A percentile compares a stretch with the other conserved stretches of the same genome.
Evolutionary conservation across 1,140 invertebrate genomes (phyloP).

Genomic region (Drosophila pseudoobscura): DNA sequence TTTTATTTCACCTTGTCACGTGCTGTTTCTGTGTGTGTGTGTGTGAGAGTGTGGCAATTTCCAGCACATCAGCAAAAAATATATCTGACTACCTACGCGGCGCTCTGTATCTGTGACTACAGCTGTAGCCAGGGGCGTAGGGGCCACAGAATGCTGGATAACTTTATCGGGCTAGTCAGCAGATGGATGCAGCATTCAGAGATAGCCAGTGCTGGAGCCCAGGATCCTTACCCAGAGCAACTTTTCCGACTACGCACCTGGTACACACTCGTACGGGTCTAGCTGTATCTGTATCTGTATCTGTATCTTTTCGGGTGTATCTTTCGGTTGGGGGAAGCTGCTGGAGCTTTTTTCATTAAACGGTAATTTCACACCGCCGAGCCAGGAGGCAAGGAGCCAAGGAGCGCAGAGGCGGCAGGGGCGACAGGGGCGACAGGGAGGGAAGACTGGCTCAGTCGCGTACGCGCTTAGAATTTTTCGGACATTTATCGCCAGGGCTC

Average conservation of each 20-base stretch:
- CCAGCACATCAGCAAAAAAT: slow-evolving; percentile 70
- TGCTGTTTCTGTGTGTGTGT: slow-evolving; percentile 51
- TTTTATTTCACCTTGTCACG: slow-evolving; percentile 80
- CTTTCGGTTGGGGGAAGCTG: slow-evolving; percentile 19
- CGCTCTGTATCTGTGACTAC: slow-evolving; percentile 20
- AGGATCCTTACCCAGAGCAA: not conserved
- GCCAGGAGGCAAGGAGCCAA: slow-evolving; percentile 13
- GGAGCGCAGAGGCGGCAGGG: not conserved
- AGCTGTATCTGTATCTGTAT: slow-evolving; percentile 28
- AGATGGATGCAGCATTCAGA: slow-evolving; percentile 1
- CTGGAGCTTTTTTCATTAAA: slow-evolving; percentile 71
- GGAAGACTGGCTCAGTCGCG: slow-evolving; percentile 14
- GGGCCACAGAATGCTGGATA: slow-evolving; percentile 33
- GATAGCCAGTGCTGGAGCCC: slow-evolving; percentile 10
- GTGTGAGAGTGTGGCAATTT: slow-evolving; percentile 71
- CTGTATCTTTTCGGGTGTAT: slow-evolving; percentile 19
- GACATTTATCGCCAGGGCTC: slow-evolving; percentile 67
- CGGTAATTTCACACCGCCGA: slow-evolving; percentile 71
- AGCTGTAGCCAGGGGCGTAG: slow-evolving; percentile 37
- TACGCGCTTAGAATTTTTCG: slow-evolving; percentile 74
- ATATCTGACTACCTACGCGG: slow-evolving; percentile 76
- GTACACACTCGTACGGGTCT: not conserved
- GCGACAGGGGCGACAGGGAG: not conserved
- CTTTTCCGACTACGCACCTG: slow-evolving; percentile 32
- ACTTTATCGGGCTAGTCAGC: slow-evolving; percentile 23